A percentile compares a stretch with the other conserved stretches of the same genome.
phyloP scores from a whole-genome alignment of 1,140 invertebrate species.

The Protaetia brevitarsis region DNA sequence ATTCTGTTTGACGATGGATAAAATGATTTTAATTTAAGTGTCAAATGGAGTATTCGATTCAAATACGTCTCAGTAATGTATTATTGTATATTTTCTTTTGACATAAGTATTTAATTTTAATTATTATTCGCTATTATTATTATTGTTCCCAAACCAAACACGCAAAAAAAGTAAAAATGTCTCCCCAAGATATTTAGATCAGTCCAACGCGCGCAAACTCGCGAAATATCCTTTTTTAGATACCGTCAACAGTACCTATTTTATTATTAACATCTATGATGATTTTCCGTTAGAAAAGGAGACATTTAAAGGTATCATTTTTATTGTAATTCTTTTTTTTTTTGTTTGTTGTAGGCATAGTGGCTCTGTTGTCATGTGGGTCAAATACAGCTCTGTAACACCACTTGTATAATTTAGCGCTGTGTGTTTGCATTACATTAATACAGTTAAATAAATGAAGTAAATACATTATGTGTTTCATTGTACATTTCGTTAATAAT shows the following conservation, averaged over 20 bases:
- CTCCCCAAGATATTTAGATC: slow-evolving; percentile 5
- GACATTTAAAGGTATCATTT: slow-evolving; percentile 7
- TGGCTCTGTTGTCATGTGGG: slow-evolving; percentile 10
- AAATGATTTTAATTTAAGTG: slow-evolving; percentile 19
- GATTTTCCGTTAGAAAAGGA: slow-evolving; percentile 6
- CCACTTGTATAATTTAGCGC: slow-evolving; percentile 13
- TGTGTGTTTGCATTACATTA: slow-evolving; percentile 15
- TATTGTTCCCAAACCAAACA: slow-evolving; percentile 7
- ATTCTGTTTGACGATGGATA: slow-evolving; percentile 11
- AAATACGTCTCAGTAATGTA: slow-evolving; percentile 2
- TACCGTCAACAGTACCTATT: too few species aligned
- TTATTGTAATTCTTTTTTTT: slow-evolving; percentile 12
- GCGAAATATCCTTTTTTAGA: too few species aligned
- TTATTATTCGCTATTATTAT: slow-evolving; percentile 8
- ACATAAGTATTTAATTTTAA: slow-evolving; percentile 20
- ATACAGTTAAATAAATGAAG: slow-evolving; percentile 17
- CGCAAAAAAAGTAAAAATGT: slow-evolving; percentile 10
- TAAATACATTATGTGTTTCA: slow-evolving; percentile 1
- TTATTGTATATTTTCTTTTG: slow-evolving; percentile 21
- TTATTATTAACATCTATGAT: background rate
- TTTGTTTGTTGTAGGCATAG: slow-evolving; percentile 15
- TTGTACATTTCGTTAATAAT: too few species aligned
- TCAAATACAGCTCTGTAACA: background rate
- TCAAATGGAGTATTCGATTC: slow-evolving; percentile 21
- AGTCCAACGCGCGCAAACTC: too few species aligned